These are phyloP conservation scores for Drosophila falleni DNA, from an alignment of 2,888 invertebrate species.

Conservation along the genomic window DNA sequence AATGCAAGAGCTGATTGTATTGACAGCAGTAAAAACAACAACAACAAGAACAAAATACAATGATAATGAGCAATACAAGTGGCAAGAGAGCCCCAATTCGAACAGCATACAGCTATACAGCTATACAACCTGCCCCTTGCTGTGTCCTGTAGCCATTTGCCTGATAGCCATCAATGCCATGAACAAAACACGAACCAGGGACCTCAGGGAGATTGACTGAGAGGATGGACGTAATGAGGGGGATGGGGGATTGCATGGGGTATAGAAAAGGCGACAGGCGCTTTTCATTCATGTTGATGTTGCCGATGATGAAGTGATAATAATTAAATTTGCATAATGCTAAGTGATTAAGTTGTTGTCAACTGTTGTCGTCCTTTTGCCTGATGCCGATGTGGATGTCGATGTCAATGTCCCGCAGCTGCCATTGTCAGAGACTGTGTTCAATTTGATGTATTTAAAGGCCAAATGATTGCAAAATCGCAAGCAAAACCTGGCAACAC, in stretches of 20 bases:
- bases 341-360: slow-evolving; percentile 81
- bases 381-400: slow-evolving; percentile 25
- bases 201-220: slow-evolving; percentile 39
- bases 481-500: slow-evolving; percentile 34
- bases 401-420: slow-evolving; percentile 23
- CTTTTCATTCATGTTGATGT: slow-evolving; percentile 57
- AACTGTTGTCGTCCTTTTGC: slow-evolving; percentile 48
- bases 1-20: slow-evolving; percentile 67
- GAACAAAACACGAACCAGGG: slow-evolving; percentile 52
- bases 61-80: slow-evolving; percentile 60
- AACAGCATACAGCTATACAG: slow-evolving; percentile 15
- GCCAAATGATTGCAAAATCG: slow-evolving; percentile 66
- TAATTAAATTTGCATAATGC: slow-evolving; percentile 81
- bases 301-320: slow-evolving; percentile 79
- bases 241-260: background rate
- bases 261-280: slow-evolving; percentile 21
- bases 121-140: slow-evolving; percentile 18
- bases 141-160: slow-evolving; percentile 58
- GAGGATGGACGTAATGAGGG: background rate
- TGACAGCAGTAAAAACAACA: slow-evolving; percentile 43
- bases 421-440: slow-evolving; percentile 44
- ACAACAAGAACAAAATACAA: slow-evolving; percentile 34
- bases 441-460: slow-evolving; percentile 46
- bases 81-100: slow-evolving; percentile 43
- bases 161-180: slow-evolving; percentile 69